Conservation (phyloP, 2,888 invertebrate genomes). For the Keiferia lycopersicella region DNA sequence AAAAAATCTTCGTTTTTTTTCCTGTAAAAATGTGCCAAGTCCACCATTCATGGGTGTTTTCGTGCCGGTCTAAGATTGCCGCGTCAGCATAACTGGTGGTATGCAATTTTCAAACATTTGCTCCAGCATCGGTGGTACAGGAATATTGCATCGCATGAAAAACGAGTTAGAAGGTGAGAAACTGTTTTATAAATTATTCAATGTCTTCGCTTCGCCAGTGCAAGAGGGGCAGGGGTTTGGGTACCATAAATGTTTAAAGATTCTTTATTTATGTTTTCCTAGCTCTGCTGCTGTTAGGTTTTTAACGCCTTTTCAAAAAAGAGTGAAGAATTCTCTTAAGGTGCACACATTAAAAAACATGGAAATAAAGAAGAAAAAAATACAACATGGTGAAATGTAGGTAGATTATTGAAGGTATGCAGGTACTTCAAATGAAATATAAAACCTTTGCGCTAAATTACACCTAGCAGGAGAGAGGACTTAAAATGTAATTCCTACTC, state of each 20-base stretch:
- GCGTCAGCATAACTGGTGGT: background rate
- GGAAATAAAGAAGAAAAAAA: no score
- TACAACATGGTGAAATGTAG: no score
- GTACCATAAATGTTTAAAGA: background rate
- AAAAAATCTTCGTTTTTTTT: background rate
- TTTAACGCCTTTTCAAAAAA: no score
- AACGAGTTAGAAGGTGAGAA: constrained; percentile 2
- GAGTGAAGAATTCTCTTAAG: no score
- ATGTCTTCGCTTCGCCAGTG: constrained; percentile 1
- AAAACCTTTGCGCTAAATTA: no score
- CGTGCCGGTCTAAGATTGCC: background rate
- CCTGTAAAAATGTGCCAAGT: constrained; percentile 2
- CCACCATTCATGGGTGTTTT: background rate
- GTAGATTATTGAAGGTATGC: no score
- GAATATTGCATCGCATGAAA: constrained; percentile 1
- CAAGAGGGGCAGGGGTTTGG: background rate
- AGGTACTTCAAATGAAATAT: no score
- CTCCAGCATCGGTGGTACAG: constrained; percentile 3
- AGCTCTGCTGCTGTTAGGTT: background rate
- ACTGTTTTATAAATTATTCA: constrained; percentile 3
- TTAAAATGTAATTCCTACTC: no score
- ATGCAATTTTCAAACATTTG: constrained; percentile 5
- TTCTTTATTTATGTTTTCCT: background rate
- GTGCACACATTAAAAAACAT: no score
- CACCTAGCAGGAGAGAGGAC: no score